Base-by-base conservation (phyloP, 1,140 invertebrate species). In the Nymphalis io region DNA sequence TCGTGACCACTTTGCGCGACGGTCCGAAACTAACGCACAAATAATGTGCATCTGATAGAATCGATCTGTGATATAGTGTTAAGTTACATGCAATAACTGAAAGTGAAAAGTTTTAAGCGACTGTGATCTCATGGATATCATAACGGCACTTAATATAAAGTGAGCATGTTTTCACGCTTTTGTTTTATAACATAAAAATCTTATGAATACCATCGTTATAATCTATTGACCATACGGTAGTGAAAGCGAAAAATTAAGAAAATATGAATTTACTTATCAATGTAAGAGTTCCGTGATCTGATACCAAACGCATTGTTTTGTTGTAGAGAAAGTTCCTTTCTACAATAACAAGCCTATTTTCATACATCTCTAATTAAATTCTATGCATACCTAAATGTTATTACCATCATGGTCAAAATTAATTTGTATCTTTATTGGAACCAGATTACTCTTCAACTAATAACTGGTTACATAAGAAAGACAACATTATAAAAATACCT, bases 1-100 rank as follows among this genome's bases (percentile, higher is more conserved):
- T 74, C 76, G 81, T 75, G 82, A 65, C 76, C 70, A 74, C 65
- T 70, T 77, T 74, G 80, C 73, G 72, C 72, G 60, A 27, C 61
- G 16, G 64, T 40, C 65, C 65, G 68, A 69, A 11, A 71, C 64
- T 70, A 58, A 46, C 73, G 63, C 78, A 78, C 76, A 79, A 76
- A 78, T 70, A 81, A 81, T 87, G 85, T 80, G 80, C 82, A 87
- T 76, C 75, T 80, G 74, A 83, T 80, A 78, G 76, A 84, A 87
- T 84, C 81, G 75, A 83, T 85, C 88, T 90, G 87, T 90, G 85
- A 91, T 89, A 87, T 88, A 90, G 83, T 87, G 79, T 83, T 88
- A 87, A 87, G 82, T 87, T 85, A 79, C 79, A 73, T 70, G 60
- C 66, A 65, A 72, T 67, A 67, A 67, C 62, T 70, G 72, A 76